Evolutionary conservation across 2,888 invertebrate genomes (phyloP), one percentile per base, ranked within the genome.

Genomic region (Oligia latruncula): DNA sequence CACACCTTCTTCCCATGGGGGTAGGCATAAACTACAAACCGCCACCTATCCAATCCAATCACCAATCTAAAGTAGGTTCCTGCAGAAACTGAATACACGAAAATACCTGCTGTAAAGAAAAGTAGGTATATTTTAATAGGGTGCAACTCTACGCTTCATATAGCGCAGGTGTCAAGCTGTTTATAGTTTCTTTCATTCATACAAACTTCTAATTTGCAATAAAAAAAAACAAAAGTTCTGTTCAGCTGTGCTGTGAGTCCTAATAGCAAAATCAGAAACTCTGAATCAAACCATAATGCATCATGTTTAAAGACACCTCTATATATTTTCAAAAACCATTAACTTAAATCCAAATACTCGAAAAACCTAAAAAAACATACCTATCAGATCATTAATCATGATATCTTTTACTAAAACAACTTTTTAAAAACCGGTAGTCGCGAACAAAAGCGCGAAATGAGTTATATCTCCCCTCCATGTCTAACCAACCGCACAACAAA

Each of bases 401-500:
- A 84, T 89, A 88, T 87, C 87, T 86, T 90, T 90, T 92, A 91
- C 92, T 86, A 82, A 88, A 89, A 87, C 79, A 89, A 87, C 87
- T 80, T 88, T 87, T 74, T n/a, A 88, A 91, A 92, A 95, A 94
- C 95, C 93, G 90, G 95, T 95, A 95, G 94, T 93, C 89, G 80
- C 84, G 90, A 94, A 95, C 95, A 95, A 95, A 92, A 93, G 93
- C 93, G 91, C 91, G 92, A 93, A 94, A 95, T 95, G 94, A 95
- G 93, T 93, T 92, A 92, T 92, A 90, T 91, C 94, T 92, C 95
- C 95, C 95, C 94, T 90, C 92, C 92, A 92, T 93, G 94, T 93
- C 95, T 95, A 96, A 96, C 96, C 96, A 95, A 96, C 96, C 96
- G 93, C 96, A 96, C 92, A 93, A 95, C 95, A 95, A 96, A 96